phyloP scores from a whole-genome alignment of 2,797 vertebrate genomes.

The Limnodromus scolopaceus region DNA sequence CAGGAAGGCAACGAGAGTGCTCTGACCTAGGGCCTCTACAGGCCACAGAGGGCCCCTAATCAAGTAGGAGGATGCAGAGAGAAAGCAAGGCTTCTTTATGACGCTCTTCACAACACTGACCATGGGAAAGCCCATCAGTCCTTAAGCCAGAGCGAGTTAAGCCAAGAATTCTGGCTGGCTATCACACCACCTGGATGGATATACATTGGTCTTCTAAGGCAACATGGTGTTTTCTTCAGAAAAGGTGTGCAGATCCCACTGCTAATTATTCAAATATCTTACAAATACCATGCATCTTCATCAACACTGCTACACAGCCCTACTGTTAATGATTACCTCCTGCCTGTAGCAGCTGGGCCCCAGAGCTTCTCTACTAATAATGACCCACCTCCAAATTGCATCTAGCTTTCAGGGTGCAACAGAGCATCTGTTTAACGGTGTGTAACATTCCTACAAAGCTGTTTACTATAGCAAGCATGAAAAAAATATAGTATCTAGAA shows the following conservation, averaged over 20 bases:
- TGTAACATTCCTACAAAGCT: neutral
- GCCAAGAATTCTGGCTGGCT: neutral
- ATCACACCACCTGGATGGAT: neutral
- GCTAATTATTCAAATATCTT: neutral
- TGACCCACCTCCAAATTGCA: neutral
- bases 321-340: neutral
- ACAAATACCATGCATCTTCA: neutral
- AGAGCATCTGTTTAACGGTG: constrained; percentile 9
- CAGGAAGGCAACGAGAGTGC: neutral
- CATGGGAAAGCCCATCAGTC: neutral
- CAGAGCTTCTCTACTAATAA: neutral
- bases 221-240: neutral
- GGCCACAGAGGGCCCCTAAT: neutral
- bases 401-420: neutral
- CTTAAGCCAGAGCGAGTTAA: neutral
- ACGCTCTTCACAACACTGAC: neutral
- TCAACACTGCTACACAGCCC: neutral
- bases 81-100: neutral
- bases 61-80: neutral
- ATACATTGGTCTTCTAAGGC: neutral
- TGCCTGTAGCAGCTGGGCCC: neutral
- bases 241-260: neutral
- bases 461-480: neutral
- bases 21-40: neutral
- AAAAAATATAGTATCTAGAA: neutral